phyloP scores from a whole-genome alignment of 64 coral and sea anemone species.

The Pocillopora damicornis region DNA sequence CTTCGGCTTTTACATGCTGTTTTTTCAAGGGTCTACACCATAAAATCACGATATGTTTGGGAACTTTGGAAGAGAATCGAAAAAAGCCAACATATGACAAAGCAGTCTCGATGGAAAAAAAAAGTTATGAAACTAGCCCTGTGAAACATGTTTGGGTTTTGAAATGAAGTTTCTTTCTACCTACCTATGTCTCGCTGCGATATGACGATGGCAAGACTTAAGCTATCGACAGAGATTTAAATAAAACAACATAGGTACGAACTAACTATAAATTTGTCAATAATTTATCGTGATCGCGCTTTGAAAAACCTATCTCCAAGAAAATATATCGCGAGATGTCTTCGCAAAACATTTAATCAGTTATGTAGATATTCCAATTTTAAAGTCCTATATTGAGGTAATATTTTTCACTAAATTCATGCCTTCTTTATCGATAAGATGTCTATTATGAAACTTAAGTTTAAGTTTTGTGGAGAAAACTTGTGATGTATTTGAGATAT shows the following conservation, averaged over 20 bases:
- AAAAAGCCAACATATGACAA: neutral
- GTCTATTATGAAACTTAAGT: neutral
- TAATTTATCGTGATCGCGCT: constrained; percentile 23
- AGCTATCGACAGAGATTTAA: neutral
- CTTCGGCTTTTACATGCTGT: constrained; percentile 13
- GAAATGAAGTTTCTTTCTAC: neutral
- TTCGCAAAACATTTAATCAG: constrained; percentile 11
- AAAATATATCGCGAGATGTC: constrained; percentile 11
- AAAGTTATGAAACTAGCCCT: too few relatives aligned
- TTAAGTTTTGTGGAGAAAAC: neutral
- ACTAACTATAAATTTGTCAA: neutral
- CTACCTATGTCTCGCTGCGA: neutral
- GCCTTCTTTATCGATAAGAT: constrained; percentile 12
- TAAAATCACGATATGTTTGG: neutral
- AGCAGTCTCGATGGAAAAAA: neutral
- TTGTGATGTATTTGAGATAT: too few relatives aligned
- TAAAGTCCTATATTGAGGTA: constrained; percentile 18
- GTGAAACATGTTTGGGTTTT: neutral
- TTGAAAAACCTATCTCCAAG: constrained; percentile 18
- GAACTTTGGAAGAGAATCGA: neutral
- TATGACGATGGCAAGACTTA: neutral
- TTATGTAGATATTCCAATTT: constrained; percentile 36
- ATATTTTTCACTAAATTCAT: constrained; percentile 31
- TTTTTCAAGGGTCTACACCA: constrained; percentile 10
- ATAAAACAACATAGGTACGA: constrained; percentile 7